Conservation (phyloP, 1,140 invertebrate genomes). For the Drosophila tristis region DNA sequence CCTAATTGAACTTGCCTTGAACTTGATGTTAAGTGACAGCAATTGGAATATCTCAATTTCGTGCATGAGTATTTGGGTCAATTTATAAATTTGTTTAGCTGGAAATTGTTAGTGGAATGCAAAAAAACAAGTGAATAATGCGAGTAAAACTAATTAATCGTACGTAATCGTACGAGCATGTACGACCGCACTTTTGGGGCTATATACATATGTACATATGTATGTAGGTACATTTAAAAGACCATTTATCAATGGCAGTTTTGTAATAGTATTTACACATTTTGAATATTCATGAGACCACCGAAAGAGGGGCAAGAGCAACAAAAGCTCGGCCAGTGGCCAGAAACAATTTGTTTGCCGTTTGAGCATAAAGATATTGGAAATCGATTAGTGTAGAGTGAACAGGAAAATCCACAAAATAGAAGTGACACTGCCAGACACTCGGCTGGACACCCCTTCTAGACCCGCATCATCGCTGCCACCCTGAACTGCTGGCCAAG, state of each 20-base stretch:
- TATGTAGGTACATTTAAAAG: conserved; percentile 3
- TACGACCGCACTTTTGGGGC: no score
- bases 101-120: conserved; percentile 27
- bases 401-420: conserved; percentile 51
- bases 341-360: conserved; percentile 29
- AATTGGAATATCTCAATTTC: conserved; percentile 74
- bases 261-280: conserved; percentile 17
- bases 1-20: conserved; percentile 75
- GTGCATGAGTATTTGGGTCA: conserved; percentile 42
- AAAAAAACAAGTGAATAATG: conserved; percentile 24
- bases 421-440: conserved; percentile 38
- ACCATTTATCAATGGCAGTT: conserved; percentile 31
- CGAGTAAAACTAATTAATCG: conserved; percentile 22
- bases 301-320: background rate
- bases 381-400: conserved; percentile 70
- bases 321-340: background rate
- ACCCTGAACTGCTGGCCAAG: conserved; percentile 9
- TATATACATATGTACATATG: background rate
- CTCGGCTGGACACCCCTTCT: no score
- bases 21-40: conserved; percentile 66
- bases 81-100: background rate
- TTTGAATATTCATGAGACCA: conserved; percentile 32
- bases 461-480: conserved; percentile 22
- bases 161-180: background rate
- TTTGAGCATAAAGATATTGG: conserved; percentile 36